These are phyloP conservation scores for Moxostoma hubbsi DNA, from an alignment of 2,797 vertebrate species.

Conservation along the genomic window DNA sequence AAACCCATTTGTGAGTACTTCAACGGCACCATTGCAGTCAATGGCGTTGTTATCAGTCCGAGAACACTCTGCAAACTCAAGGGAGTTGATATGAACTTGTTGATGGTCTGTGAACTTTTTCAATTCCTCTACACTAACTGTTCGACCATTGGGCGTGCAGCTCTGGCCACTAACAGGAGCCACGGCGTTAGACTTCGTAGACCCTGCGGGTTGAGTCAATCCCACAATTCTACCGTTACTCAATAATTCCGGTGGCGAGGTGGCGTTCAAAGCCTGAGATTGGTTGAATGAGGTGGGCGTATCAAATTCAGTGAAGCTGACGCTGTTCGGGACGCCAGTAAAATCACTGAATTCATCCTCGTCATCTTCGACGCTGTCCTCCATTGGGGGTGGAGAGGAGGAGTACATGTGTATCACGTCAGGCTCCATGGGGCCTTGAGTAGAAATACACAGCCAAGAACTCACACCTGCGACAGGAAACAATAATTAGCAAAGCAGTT, in stretches of 20 bases:
- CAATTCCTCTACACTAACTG: constrained; percentile 66
- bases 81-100: constrained; percentile 45
- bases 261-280: constrained; percentile 73
- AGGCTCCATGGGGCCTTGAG: constrained; percentile 86
- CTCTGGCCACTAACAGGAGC: constrained; percentile 75
- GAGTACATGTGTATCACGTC: constrained; percentile 95
- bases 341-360: constrained; percentile 96
- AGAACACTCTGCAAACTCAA: constrained; percentile 52
- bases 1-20: constrained; percentile 92
- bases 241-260: constrained; percentile 86
- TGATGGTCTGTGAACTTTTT: constrained; percentile 69
- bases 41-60: constrained; percentile 66
- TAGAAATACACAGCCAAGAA: constrained; percentile 61
- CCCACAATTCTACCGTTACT: constrained; percentile 72
- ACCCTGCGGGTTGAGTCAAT: constrained; percentile 75
- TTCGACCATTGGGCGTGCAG: constrained; percentile 70
- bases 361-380: constrained; percentile 90
- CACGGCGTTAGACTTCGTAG: constrained; percentile 73
- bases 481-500: neutral
- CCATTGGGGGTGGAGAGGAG: constrained; percentile 94
- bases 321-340: constrained; percentile 83
- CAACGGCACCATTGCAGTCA: constrained; percentile 83
- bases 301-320: constrained; percentile 91
- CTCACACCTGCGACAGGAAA: constrained; percentile 74
- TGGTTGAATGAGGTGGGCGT: constrained; percentile 80